Evolutionary conservation across 2,113 vertebrate genomes (phyloP), one percentile per base, ranked within the genome.

Genomic region (Solea solea): DNA sequence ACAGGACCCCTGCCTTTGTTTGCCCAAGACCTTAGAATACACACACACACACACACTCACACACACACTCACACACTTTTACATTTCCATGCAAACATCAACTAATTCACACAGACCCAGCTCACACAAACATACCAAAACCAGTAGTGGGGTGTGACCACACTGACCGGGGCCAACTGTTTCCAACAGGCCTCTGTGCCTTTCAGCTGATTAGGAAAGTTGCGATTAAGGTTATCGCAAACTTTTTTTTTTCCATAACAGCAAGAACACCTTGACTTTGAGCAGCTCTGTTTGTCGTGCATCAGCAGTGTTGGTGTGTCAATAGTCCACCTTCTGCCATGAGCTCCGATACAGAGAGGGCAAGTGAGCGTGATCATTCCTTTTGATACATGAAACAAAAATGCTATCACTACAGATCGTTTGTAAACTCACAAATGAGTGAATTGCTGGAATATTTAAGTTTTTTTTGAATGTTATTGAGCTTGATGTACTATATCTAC

Each of bases 191-290:
- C 69, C 67, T 7, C 64, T n/a, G 28, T 60, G 66, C 69, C 67
- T 73, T 54, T 70, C 75, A 71, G 67, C 52, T 76, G 81, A 87
- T 90, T 85, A 87, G 83, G 63, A 79, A 54, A 85, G 87, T 60
- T 62, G 53, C 40, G 82, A 92, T 88, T 84, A 77, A 72, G 49
- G 80, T 84, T 93, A 92, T 93, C 85, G 25, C 72, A 74, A 83
- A 87, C 83, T 91, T 92, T 21, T 21, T 21, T 21, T 21, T 21
- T 93, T 93, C 91, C 93, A 89, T 63, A 14, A 61, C 50, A 46
- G 57, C 45, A 27, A 71, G 82, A 89, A 89, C 89, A 90, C 89
- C 89, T 91, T 90, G 89, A 91, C 90, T 85, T 88, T 90, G 54
- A 75, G 12, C 55, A 69, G 73, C 63, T 8, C 46, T 76, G 74